Conservation (phyloP, 2,888 invertebrate species). For the Pachydiplax longipennis region DNA sequence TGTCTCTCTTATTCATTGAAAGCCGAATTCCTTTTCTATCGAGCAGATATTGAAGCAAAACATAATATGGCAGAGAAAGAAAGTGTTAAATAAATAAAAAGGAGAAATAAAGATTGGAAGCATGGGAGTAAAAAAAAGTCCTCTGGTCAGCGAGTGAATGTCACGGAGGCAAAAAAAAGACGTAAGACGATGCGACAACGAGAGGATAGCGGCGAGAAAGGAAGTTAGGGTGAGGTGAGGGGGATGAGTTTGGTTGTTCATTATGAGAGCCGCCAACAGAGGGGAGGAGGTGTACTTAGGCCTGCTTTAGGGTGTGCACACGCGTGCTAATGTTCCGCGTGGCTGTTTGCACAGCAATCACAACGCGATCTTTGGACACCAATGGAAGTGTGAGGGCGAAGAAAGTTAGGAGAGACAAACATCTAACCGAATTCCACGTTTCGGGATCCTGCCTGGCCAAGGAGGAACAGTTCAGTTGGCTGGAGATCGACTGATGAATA, state of each 20-base stretch:
- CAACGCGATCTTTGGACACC: constrained; percentile 26
- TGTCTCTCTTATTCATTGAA: too few relatives aligned
- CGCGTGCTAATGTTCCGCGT: constrained; percentile 38
- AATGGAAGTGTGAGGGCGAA: not conserved
- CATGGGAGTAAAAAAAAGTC: too few relatives aligned
- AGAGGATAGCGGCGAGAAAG: not conserved
- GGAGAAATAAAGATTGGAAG: too few relatives aligned
- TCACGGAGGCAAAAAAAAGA: not conserved
- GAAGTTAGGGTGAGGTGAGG: not conserved
- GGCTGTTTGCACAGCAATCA: constrained; percentile 40
- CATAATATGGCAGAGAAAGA: too few relatives aligned
- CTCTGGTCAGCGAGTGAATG: not conserved
- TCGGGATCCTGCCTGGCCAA: not conserved
- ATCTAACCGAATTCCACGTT: not conserved
- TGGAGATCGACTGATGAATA: too few relatives aligned
- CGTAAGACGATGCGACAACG: not conserved
- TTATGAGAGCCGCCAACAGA: not conserved
- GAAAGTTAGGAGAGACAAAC: not conserved
- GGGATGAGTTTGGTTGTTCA: not conserved
- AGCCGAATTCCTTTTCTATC: too few relatives aligned
- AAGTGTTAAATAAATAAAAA: too few relatives aligned
- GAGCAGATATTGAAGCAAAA: too few relatives aligned
- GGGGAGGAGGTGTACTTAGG: not conserved
- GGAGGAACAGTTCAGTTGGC: not conserved
- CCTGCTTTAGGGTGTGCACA: constrained; percentile 27